Percentiles rank a stretch among this genome's conserved stretches.
Evolutionary conservation across 2,113 vertebrate species (phyloP).

Genomic region (Perccottus glenii): DNA sequence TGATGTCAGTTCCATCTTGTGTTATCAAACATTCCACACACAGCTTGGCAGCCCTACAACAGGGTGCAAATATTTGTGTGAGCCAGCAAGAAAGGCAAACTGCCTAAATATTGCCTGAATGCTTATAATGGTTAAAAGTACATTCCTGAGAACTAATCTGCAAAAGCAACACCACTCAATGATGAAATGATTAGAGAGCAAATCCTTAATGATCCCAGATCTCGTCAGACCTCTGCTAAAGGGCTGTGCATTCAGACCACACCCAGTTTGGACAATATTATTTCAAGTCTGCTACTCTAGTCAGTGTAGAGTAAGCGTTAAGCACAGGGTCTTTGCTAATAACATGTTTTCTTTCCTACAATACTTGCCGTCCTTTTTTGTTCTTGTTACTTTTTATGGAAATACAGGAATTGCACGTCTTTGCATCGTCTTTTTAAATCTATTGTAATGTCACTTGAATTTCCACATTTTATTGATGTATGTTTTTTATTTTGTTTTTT

Average conservation of each 20-base stretch:
- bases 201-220: conserved; percentile 8
- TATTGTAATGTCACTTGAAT: conserved; percentile 10
- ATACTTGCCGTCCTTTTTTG: not conserved
- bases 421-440: conserved; percentile 8
- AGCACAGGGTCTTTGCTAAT: conserved; percentile 43
- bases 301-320: conserved; percentile 16
- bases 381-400: conserved; percentile 5
- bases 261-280: conserved; percentile 38
- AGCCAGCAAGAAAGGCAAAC: conserved; percentile 1
- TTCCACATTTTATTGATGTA: conserved; percentile 32
- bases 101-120: not conserved
- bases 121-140: conserved; percentile 18
- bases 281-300: conserved; percentile 31
- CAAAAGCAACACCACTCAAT: conserved; percentile 39
- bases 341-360: conserved; percentile 17
- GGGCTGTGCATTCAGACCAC: conserved; percentile 59
- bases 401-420: conserved; percentile 1
- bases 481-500: conserved; percentile 21
- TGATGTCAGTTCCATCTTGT: conserved; percentile 17
- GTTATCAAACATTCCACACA: conserved; percentile 58
- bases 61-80: conserved; percentile 4
- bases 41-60: not conserved
- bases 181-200: conserved; percentile 17
- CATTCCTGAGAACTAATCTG: conserved; percentile 32
- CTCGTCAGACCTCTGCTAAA: conserved; percentile 53